phyloP scores from a whole-genome alignment of 2,888 invertebrate genomes.

The Xylota sylvarum region DNA sequence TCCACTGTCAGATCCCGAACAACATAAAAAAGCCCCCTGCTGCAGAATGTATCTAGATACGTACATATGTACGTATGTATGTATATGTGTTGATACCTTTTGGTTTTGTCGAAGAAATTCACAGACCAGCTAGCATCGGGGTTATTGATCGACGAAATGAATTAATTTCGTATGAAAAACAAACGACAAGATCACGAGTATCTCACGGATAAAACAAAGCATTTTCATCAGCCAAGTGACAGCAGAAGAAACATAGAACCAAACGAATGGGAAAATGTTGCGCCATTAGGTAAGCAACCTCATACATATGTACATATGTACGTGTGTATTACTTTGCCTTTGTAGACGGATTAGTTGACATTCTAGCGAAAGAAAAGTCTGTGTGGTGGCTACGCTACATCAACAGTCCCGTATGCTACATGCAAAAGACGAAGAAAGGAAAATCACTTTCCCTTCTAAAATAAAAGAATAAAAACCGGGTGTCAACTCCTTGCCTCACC shows the following conservation, averaged over 20 bases:
- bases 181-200: conserved; percentile 45
- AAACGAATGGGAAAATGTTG: conserved; percentile 8
- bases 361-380: conserved; percentile 67
- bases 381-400: conserved; percentile 36
- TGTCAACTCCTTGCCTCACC: conserved; percentile 19
- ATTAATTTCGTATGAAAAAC: conserved; percentile 61
- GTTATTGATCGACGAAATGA: conserved; percentile 70
- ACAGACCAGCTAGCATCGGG: conserved; percentile 38
- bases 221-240: conserved; percentile 47
- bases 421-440: conserved; percentile 39
- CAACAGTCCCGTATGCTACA: conserved; percentile 16
- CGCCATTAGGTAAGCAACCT: conserved; percentile 40
- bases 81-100: conserved; percentile 20
- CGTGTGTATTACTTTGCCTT: conserved; percentile 38
- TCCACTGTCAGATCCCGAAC: conserved; percentile 37
- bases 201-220: conserved; percentile 59
- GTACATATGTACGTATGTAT: neutral
- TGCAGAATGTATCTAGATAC: conserved; percentile 6
- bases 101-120: conserved; percentile 1
- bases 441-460: conserved; percentile 55
- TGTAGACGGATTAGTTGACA: conserved; percentile 74
- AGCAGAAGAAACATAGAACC: conserved; percentile 7
- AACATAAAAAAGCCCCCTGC: neutral
- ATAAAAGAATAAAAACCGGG: conserved; percentile 28
- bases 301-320: conserved; percentile 21